Conservation (phyloP, 1,140 invertebrate species). For the Delia radicum region DNA sequence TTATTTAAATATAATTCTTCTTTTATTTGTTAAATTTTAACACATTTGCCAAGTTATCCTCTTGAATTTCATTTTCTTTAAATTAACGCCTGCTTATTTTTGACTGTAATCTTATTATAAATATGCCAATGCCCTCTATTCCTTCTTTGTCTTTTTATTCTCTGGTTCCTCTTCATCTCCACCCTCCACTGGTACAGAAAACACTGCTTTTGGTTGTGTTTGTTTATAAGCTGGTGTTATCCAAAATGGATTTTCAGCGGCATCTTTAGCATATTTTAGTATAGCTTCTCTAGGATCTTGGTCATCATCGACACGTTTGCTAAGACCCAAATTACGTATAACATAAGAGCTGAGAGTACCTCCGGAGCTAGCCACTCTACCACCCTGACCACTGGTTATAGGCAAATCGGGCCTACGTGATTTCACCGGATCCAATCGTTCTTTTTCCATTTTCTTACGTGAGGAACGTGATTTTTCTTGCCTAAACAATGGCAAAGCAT, state of each 20-base stretch:
- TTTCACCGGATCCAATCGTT: constrained; percentile 87
- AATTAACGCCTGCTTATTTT: not conserved
- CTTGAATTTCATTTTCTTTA: not conserved
- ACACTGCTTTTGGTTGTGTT: constrained; percentile 80
- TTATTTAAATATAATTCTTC: too few species aligned
- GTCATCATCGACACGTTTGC: constrained; percentile 92
- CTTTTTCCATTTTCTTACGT: constrained; percentile 89
- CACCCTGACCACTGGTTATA: constrained; percentile 84
- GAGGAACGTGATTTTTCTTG: constrained; percentile 89
- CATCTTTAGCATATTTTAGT: constrained; percentile 94
- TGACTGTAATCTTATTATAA: too few species aligned
- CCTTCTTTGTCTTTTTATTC: constrained; percentile 31
- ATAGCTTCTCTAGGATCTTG: constrained; percentile 96
- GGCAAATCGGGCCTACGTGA: constrained; percentile 93
- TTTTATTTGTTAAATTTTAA: too few species aligned
- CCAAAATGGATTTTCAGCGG: constrained; percentile 96
- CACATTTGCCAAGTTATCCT: too few species aligned
- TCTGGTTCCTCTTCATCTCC: constrained; percentile 33
- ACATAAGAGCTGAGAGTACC: constrained; percentile 97
- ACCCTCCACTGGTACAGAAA: constrained; percentile 49
- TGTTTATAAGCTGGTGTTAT: constrained; percentile 87
- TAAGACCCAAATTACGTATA: constrained; percentile 90
- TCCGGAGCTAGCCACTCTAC: constrained; percentile 92
- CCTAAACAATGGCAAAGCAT: constrained; percentile 93
- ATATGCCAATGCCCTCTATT: constrained; percentile 5